These are phyloP conservation scores for Drosophila antonietae DNA, from an alignment of 2,888 invertebrate species.

Conservation along the genomic window DNA sequence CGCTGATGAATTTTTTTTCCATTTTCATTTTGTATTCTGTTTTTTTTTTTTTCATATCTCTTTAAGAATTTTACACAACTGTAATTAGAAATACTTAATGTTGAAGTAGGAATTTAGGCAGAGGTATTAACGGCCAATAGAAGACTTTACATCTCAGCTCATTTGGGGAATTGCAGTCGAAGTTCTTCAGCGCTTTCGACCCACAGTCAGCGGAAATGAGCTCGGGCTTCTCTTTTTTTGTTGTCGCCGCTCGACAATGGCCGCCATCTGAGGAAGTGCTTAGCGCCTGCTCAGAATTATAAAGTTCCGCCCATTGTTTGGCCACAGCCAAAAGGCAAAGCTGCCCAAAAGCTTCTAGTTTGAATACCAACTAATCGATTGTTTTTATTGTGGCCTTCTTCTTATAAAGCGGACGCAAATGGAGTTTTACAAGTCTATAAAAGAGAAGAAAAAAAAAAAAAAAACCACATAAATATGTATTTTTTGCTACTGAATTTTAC, in stretches of 20 bases:
- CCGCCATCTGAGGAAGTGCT: slow-evolving; percentile 55
- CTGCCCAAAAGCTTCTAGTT: slow-evolving; percentile 7
- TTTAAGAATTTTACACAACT: slow-evolving; percentile 23
- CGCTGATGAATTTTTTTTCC: slow-evolving; percentile 20
- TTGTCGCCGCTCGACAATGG: slow-evolving; percentile 48
- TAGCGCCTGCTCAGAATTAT: slow-evolving; percentile 65
- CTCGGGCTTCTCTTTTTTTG: slow-evolving; percentile 58
- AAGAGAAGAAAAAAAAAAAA: neutral
- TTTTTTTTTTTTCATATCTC: neutral
- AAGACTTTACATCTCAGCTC: slow-evolving; percentile 19
- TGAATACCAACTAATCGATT: slow-evolving; percentile 35
- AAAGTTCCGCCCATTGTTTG: slow-evolving; percentile 61
- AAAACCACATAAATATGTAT: slow-evolving; percentile 1
- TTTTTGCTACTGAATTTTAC: neutral
- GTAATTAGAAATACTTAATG: slow-evolving; percentile 26
- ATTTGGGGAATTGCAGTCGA: slow-evolving; percentile 7
- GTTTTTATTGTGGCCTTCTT: slow-evolving; percentile 5
- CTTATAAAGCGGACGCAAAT: neutral
- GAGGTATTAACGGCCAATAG: neutral
- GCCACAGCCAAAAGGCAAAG: neutral
- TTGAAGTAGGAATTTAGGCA: neutral
- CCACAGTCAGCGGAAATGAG: slow-evolving; percentile 57
- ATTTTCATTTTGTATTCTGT: neutral
- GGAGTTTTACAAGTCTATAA: slow-evolving; percentile 3
- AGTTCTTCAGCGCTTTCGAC: slow-evolving; percentile 6